Evolutionary conservation across 2,888 invertebrate genomes (phyloP).

Genomic region (Erebia aethiops): DNA sequence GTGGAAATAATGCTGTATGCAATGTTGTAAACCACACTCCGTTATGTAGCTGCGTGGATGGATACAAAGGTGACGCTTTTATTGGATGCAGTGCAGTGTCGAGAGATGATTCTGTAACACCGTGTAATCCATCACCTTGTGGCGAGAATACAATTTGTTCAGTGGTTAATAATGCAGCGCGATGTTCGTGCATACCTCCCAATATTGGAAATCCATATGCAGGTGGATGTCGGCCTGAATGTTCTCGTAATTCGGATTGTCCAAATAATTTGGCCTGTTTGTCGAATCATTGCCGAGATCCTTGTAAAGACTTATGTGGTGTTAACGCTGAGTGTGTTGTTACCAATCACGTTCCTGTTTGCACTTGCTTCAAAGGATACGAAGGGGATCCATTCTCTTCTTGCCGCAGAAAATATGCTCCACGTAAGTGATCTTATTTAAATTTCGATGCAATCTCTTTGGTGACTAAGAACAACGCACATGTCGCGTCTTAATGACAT

Average conservation of each 20-base stretch:
- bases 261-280: conserved; percentile 89
- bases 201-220: conserved; percentile 94
- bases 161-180: conserved; percentile 85
- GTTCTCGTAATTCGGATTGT: conserved; percentile 91
- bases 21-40: conserved; percentile 91
- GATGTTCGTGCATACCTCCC: conserved; percentile 93
- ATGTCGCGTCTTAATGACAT: too few relatives aligned
- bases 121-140: conserved; percentile 91
- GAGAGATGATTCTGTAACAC: conserved; percentile 75
- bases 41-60: conserved; percentile 89
- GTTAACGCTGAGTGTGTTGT: conserved; percentile 92
- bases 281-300: conserved; percentile 92
- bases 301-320: conserved; percentile 93
- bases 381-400: conserved; percentile 93
- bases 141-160: conserved; percentile 92
- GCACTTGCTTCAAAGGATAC: conserved; percentile 89
- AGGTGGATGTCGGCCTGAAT: conserved; percentile 93
- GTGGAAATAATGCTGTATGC: conserved; percentile 91
- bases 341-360: conserved; percentile 91
- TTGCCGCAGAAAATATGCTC: conserved; percentile 84
- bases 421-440: conserved; percentile 74
- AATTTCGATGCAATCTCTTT: too few relatives aligned
- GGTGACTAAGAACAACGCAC: too few relatives aligned
- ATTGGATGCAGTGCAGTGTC: conserved; percentile 87
- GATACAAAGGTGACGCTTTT: conserved; percentile 93